Conservation (phyloP, 2,797 vertebrate species). For the Poecile montanus region DNA sequence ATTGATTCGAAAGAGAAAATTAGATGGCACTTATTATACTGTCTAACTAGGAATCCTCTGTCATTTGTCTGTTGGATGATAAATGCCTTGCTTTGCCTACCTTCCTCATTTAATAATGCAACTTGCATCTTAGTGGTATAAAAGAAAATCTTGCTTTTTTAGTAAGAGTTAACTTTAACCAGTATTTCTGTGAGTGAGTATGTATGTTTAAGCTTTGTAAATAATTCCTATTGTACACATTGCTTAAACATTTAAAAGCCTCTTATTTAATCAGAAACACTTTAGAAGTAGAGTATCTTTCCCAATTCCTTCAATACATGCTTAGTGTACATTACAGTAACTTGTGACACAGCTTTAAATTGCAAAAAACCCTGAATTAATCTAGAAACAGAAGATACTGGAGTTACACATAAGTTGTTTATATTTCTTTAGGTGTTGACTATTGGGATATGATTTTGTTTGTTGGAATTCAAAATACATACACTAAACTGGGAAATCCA, state of each 20-base stretch:
- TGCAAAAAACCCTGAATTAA: not conserved
- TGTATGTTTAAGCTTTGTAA: not conserved
- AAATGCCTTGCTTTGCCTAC: slow-evolving; percentile 75
- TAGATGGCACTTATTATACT: slow-evolving; percentile 82
- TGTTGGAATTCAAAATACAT: not conserved
- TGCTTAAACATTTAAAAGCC: not conserved
- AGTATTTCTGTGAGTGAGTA: slow-evolving; percentile 25
- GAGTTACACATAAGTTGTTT: not conserved
- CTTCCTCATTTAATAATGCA: slow-evolving; percentile 72
- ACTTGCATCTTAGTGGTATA: slow-evolving; percentile 32
- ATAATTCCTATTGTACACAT: not conserved
- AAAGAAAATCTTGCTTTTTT: slow-evolving; percentile 55
- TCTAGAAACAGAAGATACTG: not conserved
- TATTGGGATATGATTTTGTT: not conserved
- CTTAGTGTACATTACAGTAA: not conserved
- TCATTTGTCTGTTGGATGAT: slow-evolving; percentile 79
- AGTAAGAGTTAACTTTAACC: slow-evolving; percentile 55
- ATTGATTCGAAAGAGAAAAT: slow-evolving; percentile 85
- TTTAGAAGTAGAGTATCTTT: not conserved
- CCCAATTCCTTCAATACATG: not conserved
- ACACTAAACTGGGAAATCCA: not conserved
- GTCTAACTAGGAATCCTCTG: slow-evolving; percentile 76
- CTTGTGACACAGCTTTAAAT: not conserved
- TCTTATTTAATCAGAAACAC: not conserved
- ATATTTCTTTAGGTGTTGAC: not conserved